Percentiles rank a stretch among this genome's conserved stretches.
These are phyloP conservation scores for Pollenia amentaria DNA, from an alignment of 2,888 invertebrate genomes.

Conservation along the genomic window DNA sequence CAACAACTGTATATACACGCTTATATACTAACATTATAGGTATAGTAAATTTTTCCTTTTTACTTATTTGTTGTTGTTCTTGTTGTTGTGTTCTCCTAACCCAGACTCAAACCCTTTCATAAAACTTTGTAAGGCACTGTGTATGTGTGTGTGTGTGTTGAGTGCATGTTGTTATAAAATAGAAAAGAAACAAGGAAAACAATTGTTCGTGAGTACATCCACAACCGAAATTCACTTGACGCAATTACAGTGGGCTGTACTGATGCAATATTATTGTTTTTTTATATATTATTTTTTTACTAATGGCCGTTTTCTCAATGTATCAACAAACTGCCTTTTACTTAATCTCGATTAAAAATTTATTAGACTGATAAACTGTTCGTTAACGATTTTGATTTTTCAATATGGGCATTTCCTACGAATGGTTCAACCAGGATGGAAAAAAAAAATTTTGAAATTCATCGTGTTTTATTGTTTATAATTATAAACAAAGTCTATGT, in stretches of 20 bases:
- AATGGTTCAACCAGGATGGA: too few species aligned
- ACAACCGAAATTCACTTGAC: constrained; percentile 61
- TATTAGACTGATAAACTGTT: too few species aligned
- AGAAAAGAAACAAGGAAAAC: constrained; percentile 23
- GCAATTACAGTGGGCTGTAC: constrained; percentile 50
- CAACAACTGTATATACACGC: background rate
- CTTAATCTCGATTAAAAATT: background rate
- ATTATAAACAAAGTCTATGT: too few species aligned
- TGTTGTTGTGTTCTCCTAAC: constrained; percentile 74
- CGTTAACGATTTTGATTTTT: too few species aligned
- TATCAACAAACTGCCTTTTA: background rate
- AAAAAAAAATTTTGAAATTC: too few species aligned
- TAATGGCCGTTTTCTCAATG: background rate
- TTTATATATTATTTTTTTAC: background rate
- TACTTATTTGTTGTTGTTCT: constrained; percentile 28
- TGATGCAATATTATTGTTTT: constrained; percentile 27
- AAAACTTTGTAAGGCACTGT: constrained; percentile 25
- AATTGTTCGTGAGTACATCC: background rate
- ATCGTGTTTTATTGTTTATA: too few species aligned
- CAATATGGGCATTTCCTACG: too few species aligned
- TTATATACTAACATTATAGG: background rate
- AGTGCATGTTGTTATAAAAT: background rate
- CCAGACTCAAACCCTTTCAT: constrained; percentile 74
- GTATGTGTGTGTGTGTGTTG: constrained; percentile 20
- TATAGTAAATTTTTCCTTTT: too few species aligned